phyloP scores from a whole-genome alignment of 2,113 vertebrate genomes.

The Orthochromis malagaraziensis region DNA sequence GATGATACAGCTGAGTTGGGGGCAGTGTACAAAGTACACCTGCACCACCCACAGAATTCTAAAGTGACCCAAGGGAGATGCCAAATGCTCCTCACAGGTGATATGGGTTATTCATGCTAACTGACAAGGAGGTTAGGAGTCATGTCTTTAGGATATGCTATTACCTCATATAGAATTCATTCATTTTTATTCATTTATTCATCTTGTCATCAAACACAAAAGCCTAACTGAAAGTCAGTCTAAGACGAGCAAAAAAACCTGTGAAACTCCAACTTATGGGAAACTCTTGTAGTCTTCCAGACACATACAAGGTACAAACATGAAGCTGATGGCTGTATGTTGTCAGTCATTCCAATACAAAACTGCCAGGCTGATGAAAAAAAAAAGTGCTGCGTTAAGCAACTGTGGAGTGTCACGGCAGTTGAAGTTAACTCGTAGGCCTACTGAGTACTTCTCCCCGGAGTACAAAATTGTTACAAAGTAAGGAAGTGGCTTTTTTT shows the following conservation, averaged over 20 bases:
- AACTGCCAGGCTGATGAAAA: conserved; percentile 36
- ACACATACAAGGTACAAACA: conserved; percentile 45
- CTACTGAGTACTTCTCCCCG: conserved; percentile 40
- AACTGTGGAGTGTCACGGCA: conserved; percentile 39
- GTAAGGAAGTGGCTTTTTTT: conserved; percentile 54
- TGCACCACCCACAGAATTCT: neutral
- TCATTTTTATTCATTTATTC: conserved; percentile 45
- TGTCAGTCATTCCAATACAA: conserved; percentile 44
- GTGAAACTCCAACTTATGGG: conserved; percentile 10
- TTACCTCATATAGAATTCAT: conserved; percentile 9
- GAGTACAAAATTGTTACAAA: conserved; percentile 63
- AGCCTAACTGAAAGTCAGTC: conserved; percentile 1
- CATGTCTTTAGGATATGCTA: neutral
- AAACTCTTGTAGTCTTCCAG: conserved; percentile 25
- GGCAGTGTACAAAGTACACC: conserved; percentile 43
- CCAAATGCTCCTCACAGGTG: conserved; percentile 3
- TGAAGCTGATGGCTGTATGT: conserved; percentile 26
- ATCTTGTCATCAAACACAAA: conserved; percentile 2
- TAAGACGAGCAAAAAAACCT: neutral
- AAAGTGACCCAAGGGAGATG: neutral
- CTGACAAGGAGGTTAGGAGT: neutral
- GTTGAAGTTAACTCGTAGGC: conserved; percentile 55
- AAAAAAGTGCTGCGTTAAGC: conserved; percentile 45
- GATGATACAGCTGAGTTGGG: neutral
- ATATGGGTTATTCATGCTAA: neutral